Evolutionary conservation across 2,113 vertebrate genomes (phyloP).

Genomic region (Chaetodon trifascialis): DNA sequence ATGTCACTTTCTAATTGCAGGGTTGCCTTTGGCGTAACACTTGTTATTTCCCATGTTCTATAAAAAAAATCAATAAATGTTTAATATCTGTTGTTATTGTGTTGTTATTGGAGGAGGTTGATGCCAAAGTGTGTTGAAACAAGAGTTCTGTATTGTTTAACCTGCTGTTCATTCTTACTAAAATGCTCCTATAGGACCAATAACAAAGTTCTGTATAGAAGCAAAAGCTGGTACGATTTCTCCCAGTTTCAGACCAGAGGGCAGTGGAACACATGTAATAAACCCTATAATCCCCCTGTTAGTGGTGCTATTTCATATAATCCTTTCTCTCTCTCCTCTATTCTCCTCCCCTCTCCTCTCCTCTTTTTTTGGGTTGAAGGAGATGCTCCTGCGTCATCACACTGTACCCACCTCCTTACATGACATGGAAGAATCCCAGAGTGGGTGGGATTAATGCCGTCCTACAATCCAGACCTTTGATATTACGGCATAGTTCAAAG

Average conservation of each 20-base stretch:
- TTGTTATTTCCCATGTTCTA: neutral
- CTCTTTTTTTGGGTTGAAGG: neutral
- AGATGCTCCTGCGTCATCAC: constrained; percentile 40
- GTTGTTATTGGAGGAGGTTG: neutral
- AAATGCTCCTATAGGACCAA: constrained; percentile 6
- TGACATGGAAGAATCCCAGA: constrained; percentile 38
- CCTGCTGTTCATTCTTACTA: neutral
- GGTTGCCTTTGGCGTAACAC: neutral
- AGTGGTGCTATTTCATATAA: constrained; percentile 36
- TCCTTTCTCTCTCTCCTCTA: constrained; percentile 29
- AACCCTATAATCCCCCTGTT: constrained; percentile 47
- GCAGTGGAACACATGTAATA: constrained; percentile 28
- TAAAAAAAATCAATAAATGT: constrained; percentile 3
- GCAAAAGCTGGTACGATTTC: neutral
- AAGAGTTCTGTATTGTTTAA: neutral
- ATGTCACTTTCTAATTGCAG: constrained; percentile 17
- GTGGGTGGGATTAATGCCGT: constrained; percentile 53
- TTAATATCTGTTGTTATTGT: constrained; percentile 14
- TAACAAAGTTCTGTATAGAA: neutral
- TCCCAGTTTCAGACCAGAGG: constrained; percentile 24
- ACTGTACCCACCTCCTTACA: constrained; percentile 25
- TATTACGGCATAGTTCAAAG: constrained; percentile 38
- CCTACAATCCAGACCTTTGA: constrained; percentile 40
- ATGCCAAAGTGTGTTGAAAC: neutral
- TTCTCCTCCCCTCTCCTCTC: constrained; percentile 16